Evolutionary conservation across 2,113 vertebrate genomes (phyloP).

Genomic region (Numenius arquata): DNA sequence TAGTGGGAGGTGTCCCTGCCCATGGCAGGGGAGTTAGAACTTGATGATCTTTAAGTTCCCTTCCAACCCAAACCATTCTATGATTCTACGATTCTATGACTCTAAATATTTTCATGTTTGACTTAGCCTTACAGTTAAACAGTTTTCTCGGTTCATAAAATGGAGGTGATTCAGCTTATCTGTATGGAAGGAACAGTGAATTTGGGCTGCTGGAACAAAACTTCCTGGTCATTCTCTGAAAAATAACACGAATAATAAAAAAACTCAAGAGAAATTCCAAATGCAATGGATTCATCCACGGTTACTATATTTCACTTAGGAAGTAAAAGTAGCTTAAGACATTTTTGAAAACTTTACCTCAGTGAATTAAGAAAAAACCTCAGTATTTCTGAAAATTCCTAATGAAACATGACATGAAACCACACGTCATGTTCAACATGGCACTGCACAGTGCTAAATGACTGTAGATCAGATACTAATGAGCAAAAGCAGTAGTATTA

Average conservation of each 20-base stretch:
- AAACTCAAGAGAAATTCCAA: background rate
- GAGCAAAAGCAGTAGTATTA: background rate
- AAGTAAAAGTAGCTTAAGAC: background rate
- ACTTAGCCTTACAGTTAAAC: background rate
- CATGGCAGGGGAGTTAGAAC: background rate
- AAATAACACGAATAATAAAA: background rate
- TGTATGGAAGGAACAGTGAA: background rate
- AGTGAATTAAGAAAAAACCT: rapidly evolving
- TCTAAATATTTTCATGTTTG: background rate
- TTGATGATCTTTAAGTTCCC: background rate
- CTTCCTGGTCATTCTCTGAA: background rate
- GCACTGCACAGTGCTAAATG: background rate
- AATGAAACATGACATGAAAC: background rate
- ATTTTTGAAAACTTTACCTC: background rate
- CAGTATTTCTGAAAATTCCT: background rate
- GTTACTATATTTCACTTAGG: background rate
- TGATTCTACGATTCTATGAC: background rate
- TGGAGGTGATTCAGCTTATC: background rate
- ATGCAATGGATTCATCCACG: background rate
- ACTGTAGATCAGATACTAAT: background rate
- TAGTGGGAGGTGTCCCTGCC: background rate
- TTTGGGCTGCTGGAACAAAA: background rate
- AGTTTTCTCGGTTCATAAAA: background rate
- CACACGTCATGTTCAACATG: background rate
- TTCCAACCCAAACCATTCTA: background rate